Conservation (phyloP, 2,888 invertebrate genomes). For the Brenthis daphne region DNA sequence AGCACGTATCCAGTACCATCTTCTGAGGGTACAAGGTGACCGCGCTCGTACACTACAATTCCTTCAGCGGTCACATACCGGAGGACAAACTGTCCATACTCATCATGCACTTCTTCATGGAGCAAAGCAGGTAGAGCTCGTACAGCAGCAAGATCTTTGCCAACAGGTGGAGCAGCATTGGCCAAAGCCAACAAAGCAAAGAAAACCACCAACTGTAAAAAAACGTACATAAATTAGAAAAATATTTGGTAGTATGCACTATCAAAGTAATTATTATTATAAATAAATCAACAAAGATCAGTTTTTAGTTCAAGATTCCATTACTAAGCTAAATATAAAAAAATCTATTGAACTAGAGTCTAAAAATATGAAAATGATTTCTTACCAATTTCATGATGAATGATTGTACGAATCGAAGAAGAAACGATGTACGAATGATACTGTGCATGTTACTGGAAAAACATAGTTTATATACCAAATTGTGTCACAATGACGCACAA, state of each 20-base stretch:
- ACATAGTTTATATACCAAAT: constrained; percentile 1
- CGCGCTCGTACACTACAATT: constrained; percentile 54
- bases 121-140: constrained; percentile 45
- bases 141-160: constrained; percentile 28
- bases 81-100: constrained; percentile 54
- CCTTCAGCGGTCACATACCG: constrained; percentile 61
- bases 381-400: constrained; percentile 15
- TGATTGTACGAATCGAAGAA: background rate
- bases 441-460: background rate
- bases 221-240: background rate
- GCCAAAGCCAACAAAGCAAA: constrained; percentile 46
- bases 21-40: constrained; percentile 50
- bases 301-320: too few relatives aligned
- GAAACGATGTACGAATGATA: background rate
- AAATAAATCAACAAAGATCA: too few relatives aligned
- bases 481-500: background rate
- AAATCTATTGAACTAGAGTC: background rate
- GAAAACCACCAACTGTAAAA: constrained; percentile 49
- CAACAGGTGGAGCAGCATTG: constrained; percentile 45
- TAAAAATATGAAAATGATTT: background rate
- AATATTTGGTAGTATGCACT: too few relatives aligned
- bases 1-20: constrained; percentile 52
- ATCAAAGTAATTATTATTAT: too few relatives aligned
- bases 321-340: background rate
- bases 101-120: constrained; percentile 57